A percentile compares a stretch with the other conserved stretches of the same genome.
Evolutionary conservation across 2,888 invertebrate genomes (phyloP).

Genomic region (Unio pictorum): DNA sequence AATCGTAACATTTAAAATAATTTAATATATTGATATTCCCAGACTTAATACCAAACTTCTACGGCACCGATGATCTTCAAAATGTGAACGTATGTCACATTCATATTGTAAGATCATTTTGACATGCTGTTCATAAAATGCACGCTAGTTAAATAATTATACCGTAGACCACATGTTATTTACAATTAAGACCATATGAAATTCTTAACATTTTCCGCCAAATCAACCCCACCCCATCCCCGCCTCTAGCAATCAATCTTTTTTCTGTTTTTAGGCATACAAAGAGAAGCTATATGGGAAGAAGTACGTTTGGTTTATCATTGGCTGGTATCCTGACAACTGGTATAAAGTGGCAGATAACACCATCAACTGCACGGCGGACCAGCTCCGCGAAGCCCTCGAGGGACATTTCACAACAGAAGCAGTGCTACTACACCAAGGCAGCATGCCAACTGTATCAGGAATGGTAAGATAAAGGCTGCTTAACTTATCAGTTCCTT

Average conservation of each 20-base stretch:
- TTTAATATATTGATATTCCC: too few relatives aligned
- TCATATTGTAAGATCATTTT: too few relatives aligned
- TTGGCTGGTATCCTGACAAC: constrained; percentile 97
- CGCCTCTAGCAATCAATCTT: neutral
- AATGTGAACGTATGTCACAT: too few relatives aligned
- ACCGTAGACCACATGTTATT: too few relatives aligned
- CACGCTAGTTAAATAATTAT: too few relatives aligned
- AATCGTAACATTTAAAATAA: too few relatives aligned
- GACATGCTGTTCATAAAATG: too few relatives aligned
- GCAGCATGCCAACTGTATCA: constrained; percentile 85
- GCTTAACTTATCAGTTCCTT: neutral
- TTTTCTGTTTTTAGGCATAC: constrained; percentile 75
- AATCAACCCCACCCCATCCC: too few relatives aligned
- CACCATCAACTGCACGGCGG: constrained; percentile 91
- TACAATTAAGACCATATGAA: too few relatives aligned
- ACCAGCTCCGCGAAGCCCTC: constrained; percentile 94
- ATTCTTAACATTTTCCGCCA: too few relatives aligned
- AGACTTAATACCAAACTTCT: too few relatives aligned
- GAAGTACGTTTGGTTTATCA: constrained; percentile 99
- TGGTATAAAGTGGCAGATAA: constrained; percentile 91
- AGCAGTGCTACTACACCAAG: constrained; percentile 98
- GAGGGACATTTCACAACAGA: constrained; percentile 99
- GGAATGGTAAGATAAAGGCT: constrained; percentile 80
- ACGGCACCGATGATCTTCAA: too few relatives aligned
- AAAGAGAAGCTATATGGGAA: constrained; percentile 94